A percentile compares a stretch with the other conserved stretches of the same genome.
These are phyloP conservation scores for Sycophila sp. DNA, from an alignment of 1,140 invertebrate genomes.

Conservation along the genomic window DNA sequence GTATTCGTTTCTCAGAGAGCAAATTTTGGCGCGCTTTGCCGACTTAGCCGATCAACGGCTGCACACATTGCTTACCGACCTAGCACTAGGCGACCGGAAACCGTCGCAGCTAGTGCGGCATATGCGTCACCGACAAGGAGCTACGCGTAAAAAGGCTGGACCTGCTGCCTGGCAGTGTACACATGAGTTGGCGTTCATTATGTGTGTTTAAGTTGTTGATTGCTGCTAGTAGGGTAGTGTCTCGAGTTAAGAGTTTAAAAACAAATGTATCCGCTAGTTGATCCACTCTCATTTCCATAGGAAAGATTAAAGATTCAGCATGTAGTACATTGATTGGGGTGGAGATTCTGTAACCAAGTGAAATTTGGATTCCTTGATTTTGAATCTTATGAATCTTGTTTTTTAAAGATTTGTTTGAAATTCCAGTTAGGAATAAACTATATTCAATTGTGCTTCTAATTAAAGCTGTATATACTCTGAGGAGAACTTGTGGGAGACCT, in stretches of 20 bases:
- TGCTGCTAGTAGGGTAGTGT: neutral
- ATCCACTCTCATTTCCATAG: neutral
- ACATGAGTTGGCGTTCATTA: too few relatives aligned
- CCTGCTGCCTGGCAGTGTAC: too few relatives aligned
- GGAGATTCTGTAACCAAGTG: conserved; percentile 10
- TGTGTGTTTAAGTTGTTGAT: too few relatives aligned
- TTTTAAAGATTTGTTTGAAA: neutral
- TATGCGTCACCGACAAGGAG: too few relatives aligned
- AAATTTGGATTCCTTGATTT: conserved; percentile 13
- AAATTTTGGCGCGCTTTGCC: too few relatives aligned
- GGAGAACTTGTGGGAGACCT: conserved; percentile 29
- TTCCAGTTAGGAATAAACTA: neutral
- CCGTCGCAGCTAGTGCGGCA: too few relatives aligned
- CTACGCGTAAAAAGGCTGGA: too few relatives aligned
- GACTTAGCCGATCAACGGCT: too few relatives aligned
- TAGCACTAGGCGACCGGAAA: too few relatives aligned
- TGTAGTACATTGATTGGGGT: conserved; percentile 29
- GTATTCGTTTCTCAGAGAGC: too few relatives aligned
- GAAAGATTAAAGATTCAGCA: conserved; percentile 1
- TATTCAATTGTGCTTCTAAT: conserved; percentile 35
- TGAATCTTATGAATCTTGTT: conserved; percentile 11
- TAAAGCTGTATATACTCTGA: conserved; percentile 35
- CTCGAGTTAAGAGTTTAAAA: neutral
- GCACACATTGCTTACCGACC: too few relatives aligned
- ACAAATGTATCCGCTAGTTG: neutral